Evolutionary conservation across 2,797 vertebrate genomes (phyloP), one percentile per base, ranked within the genome.

Genomic region (Notoglanidium macrostoma): DNA sequence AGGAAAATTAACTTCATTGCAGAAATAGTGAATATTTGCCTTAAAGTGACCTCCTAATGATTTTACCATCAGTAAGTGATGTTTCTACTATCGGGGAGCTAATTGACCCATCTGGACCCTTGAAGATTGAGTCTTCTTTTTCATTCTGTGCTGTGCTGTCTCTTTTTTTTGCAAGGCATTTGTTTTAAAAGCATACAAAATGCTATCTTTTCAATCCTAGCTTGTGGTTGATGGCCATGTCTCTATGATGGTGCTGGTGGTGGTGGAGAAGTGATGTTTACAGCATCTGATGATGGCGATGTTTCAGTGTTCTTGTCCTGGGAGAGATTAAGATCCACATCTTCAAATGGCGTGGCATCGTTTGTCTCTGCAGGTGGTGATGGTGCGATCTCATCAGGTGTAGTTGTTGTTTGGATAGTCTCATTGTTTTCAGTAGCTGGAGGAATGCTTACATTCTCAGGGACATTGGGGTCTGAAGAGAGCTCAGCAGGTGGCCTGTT

Each of bases 271-370:
- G 88, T 74, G 29, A 83, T 14, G 26, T 72, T 10, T 51, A 51
- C 21, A 49, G 17, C 44, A 29, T 88, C 32, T 57, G 68, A 26
- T 72, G 59, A 40, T 29, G 72, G 7, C 17, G 83, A 76, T 11
- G 59, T 51, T 77, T 77, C 76, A 12, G 57, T 26, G 46, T 78
- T 51, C 49, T 89, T 82, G 21, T 88, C 83, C 19, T 49, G 2
- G 40, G 85, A 57, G 3, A 72, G 79, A 63, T 86, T 85, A 32
- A 89, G 90, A 77, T 92, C 82, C 32, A 90, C 87, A 32, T 91
- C 90, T 57, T 89, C 79, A 63, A 87, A 86, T 15, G 89, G 15
- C 49, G 78, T 55, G 49, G 2, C 44, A 55, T 46, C 40, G 2
- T 46, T 63, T 2, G 4, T 89, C 10, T 73, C 57, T 5, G n/a